Evolutionary conservation across 2,888 invertebrate genomes (phyloP).

Genomic region (Gari tellinella): DNA sequence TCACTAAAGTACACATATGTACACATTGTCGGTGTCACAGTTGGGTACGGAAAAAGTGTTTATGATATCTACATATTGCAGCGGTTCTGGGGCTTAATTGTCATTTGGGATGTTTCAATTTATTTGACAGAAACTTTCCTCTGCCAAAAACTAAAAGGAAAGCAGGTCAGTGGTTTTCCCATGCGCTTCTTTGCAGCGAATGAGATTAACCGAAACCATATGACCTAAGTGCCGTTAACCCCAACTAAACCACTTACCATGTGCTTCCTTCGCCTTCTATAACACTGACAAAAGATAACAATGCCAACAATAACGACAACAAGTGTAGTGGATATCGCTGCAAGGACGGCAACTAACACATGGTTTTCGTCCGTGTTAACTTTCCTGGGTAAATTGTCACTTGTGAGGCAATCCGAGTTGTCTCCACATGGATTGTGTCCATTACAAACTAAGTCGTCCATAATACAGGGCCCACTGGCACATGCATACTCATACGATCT

Average conservation of each 20-base stretch:
- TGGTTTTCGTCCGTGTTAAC: constrained; percentile 24
- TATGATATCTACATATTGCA: no score
- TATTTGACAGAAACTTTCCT: background rate
- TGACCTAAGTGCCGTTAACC: no score
- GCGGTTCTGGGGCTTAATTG: no score
- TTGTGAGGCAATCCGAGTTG: constrained; percentile 39
- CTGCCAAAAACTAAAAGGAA: no score
- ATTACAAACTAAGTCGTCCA: constrained; percentile 54
- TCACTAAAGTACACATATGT: no score
- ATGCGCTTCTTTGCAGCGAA: no score
- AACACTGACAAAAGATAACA: constrained; percentile 32
- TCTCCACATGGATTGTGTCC: constrained; percentile 59
- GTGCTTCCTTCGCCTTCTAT: constrained; percentile 29
- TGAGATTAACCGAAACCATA: no score
- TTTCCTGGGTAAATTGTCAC: constrained; percentile 7
- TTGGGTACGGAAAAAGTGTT: no score
- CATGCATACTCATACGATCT: constrained; percentile 51
- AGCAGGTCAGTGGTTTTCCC: no score
- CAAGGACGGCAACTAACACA: constrained; percentile 24
- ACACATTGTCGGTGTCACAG: no score
- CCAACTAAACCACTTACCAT: constrained; percentile 34
- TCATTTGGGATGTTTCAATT: no score
- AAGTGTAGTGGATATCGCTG: constrained; percentile 18
- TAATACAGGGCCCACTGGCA: constrained; percentile 50
- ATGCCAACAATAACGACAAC: constrained; percentile 17